Conservation (phyloP, 2,888 invertebrate species). For the Agrypnus murinus region DNA sequence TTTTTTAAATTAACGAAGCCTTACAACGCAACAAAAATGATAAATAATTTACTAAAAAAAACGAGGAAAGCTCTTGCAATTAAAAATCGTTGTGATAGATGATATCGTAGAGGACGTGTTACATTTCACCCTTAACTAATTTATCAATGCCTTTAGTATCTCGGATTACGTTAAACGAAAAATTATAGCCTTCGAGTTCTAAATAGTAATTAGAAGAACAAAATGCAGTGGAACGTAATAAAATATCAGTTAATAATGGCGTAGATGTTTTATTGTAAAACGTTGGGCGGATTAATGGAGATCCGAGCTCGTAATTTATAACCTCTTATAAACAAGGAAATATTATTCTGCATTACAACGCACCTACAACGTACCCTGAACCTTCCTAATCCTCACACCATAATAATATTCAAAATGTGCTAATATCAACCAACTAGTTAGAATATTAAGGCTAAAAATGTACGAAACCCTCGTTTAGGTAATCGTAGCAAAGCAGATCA, state of each 20-base stretch:
- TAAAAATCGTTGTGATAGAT: slow-evolving; percentile 35
- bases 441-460: too few relatives aligned
- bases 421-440: too few relatives aligned
- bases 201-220: slow-evolving; percentile 32
- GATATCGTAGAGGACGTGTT: slow-evolving; percentile 38
- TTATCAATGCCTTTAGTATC: slow-evolving; percentile 34
- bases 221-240: slow-evolving; percentile 33
- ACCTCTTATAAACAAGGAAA: slow-evolving; percentile 17
- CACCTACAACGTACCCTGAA: background rate
- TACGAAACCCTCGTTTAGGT: too few relatives aligned
- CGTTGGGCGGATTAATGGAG: slow-evolving; percentile 23
- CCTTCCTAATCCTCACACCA: background rate
- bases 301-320: slow-evolving; percentile 15
- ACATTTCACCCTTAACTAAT: slow-evolving; percentile 43
- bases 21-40: too few relatives aligned
- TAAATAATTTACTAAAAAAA: too few relatives aligned
- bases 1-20: too few relatives aligned
- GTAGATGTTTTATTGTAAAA: slow-evolving; percentile 26
- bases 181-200: slow-evolving; percentile 37
- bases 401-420: too few relatives aligned
- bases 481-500: too few relatives aligned
- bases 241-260: slow-evolving; percentile 37
- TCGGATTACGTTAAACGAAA: slow-evolving; percentile 45
- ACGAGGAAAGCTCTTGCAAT: slow-evolving; percentile 27
- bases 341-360: slow-evolving; percentile 11